These are phyloP conservation scores for Cryptosula pallasiana DNA, from an alignment of 2,888 invertebrate species.

Conservation along the genomic window DNA sequence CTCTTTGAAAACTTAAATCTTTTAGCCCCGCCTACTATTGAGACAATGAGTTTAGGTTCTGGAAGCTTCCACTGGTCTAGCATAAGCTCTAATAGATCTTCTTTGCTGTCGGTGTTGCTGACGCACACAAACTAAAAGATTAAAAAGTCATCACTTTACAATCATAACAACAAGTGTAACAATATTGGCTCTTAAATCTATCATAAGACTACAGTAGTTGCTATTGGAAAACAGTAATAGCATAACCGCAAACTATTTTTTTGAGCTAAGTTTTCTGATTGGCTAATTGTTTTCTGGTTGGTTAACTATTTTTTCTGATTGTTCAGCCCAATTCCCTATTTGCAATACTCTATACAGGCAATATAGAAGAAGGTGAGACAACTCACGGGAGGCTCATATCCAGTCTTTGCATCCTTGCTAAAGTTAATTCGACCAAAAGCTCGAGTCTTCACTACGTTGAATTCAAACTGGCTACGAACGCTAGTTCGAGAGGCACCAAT, in stretches of 20 bases:
- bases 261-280: too few relatives aligned
- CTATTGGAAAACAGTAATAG: too few relatives aligned
- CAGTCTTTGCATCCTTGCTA: neutral
- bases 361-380: neutral
- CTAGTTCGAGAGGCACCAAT: neutral
- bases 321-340: too few relatives aligned
- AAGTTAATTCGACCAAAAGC: slow-evolving; percentile 19
- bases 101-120: slow-evolving; percentile 33
- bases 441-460: neutral
- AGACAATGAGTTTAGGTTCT: slow-evolving; percentile 48
- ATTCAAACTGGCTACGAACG: neutral
- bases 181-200: too few relatives aligned
- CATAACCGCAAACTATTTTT: too few relatives aligned
- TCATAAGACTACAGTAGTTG: too few relatives aligned
- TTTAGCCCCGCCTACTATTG: slow-evolving; percentile 53
- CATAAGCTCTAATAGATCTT: slow-evolving; percentile 42
- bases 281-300: too few relatives aligned
- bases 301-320: too few relatives aligned
- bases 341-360: too few relatives aligned
- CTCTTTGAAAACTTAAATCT: slow-evolving; percentile 43
- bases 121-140: slow-evolving; percentile 42
- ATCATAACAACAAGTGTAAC: too few relatives aligned
- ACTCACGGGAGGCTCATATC: slow-evolving; percentile 14
- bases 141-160: too few relatives aligned
- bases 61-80: slow-evolving; percentile 44